These are phyloP conservation scores for Hucho hucho DNA, from an alignment of 2,113 vertebrate genomes.

Conservation along the genomic window DNA sequence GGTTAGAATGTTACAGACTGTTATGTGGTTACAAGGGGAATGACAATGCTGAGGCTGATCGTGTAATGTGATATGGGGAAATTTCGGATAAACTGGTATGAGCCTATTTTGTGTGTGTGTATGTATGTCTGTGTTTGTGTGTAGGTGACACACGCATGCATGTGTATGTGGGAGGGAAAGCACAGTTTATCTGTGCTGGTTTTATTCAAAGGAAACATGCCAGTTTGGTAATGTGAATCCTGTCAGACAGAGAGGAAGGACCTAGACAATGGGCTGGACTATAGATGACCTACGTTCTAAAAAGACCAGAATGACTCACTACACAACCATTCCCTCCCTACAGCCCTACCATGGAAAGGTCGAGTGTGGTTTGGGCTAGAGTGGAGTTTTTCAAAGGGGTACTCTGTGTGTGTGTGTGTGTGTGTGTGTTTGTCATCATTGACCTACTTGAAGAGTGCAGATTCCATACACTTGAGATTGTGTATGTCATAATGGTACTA, in stretches of 20 bases:
- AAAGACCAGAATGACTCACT: no score
- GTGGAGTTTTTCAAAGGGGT: no score
- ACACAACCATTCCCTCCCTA: no score
- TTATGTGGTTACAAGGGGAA: conserved; percentile 29
- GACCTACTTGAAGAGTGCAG: background rate
- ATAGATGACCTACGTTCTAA: conserved; percentile 13
- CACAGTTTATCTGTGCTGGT: conserved; percentile 22
- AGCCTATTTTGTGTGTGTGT: conserved; percentile 39
- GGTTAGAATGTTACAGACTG: conserved; percentile 25
- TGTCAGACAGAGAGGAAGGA: no score
- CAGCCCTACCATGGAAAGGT: no score
- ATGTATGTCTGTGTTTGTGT: conserved; percentile 10
- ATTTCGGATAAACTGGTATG: conserved; percentile 50
- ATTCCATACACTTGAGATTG: background rate
- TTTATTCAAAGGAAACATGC: conserved; percentile 9
- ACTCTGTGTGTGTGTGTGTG: background rate
- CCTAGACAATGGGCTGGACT: background rate
- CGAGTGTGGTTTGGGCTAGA: no score
- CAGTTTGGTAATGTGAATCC: background rate
- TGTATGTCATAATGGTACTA: background rate
- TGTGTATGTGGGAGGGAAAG: conserved; percentile 13
- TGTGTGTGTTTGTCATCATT: no score
- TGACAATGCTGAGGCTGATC: background rate
- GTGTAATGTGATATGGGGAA: conserved; percentile 7
- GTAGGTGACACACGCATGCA: background rate